phyloP scores from a whole-genome alignment of 2,113 vertebrate genomes.

The Solea senegalensis region DNA sequence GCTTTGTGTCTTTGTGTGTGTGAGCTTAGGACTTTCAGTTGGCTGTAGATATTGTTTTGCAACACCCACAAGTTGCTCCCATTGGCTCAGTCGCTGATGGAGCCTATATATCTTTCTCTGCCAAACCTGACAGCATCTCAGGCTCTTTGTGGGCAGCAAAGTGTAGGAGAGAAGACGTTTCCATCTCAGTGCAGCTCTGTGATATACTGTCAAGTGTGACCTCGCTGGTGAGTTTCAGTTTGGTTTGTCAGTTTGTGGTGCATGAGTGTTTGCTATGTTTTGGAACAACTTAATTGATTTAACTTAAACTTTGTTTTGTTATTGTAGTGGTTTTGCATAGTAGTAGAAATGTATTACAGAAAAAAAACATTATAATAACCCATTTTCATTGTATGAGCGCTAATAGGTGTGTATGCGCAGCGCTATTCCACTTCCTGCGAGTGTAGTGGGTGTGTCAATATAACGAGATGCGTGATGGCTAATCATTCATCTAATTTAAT shows the following conservation, averaged over 20 bases:
- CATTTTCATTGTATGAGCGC: background rate
- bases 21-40: constrained; percentile 36
- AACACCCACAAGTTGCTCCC: constrained; percentile 40
- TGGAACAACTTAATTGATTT: background rate
- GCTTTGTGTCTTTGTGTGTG: constrained; percentile 23
- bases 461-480: background rate
- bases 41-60: constrained; percentile 57
- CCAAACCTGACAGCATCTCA: constrained; percentile 31
- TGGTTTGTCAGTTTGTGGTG: background rate
- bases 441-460: background rate
- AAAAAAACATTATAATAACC: background rate
- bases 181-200: constrained; percentile 24
- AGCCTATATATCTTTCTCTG: constrained; percentile 45
- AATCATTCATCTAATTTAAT: background rate
- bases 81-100: constrained; percentile 53
- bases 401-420: background rate
- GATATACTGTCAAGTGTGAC: constrained; percentile 22
- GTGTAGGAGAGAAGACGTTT: constrained; percentile 26
- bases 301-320: background rate
- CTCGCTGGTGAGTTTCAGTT: constrained; percentile 54
- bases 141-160: constrained; percentile 27
- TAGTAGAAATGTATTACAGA: background rate
- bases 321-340: background rate
- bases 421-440: background rate
- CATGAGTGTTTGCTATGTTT: background rate